phyloP scores from a whole-genome alignment of 64 coral and sea anemone species.

The Acropora yongei region DNA sequence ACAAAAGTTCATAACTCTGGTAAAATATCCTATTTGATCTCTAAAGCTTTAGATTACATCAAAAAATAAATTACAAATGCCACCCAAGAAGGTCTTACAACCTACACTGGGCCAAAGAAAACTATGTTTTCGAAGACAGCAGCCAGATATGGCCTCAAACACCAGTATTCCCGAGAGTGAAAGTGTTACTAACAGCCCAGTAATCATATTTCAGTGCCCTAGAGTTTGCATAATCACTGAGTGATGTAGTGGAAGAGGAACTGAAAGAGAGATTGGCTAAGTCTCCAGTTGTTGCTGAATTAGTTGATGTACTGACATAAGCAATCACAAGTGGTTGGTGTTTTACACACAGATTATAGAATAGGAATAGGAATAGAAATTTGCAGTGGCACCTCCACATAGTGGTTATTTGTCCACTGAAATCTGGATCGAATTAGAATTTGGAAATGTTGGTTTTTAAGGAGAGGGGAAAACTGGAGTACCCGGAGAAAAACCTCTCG shows the following conservation, averaged over 20 bases:
- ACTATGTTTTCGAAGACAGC: not conserved
- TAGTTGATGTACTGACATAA: slow-evolving; percentile 12
- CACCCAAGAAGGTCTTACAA: not conserved
- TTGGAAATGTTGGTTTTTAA: no score
- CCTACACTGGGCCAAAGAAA: not conserved
- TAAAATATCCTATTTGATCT: not conserved
- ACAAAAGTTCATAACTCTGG: not conserved
- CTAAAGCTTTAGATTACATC: not conserved
- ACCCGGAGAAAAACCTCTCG: no score
- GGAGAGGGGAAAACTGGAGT: no score
- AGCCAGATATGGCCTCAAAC: slow-evolving; percentile 2
- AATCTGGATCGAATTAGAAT: no score
- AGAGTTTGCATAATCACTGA: not conserved
- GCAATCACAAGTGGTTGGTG: slow-evolving; percentile 20
- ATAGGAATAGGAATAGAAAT: no score
- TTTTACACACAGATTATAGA: slow-evolving; percentile 36
- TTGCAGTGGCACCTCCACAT: no score
- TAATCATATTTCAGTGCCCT: slow-evolving; percentile 24
- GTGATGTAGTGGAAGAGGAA: not conserved
- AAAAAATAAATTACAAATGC: not conserved
- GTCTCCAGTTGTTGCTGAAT: slow-evolving; percentile 17
- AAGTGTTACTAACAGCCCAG: not conserved
- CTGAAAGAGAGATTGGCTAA: not conserved
- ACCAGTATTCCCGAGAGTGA: not conserved
- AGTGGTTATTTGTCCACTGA: no score